phyloP scores from a whole-genome alignment of 2,888 invertebrate species.

The Andrena haemorrhoa region DNA sequence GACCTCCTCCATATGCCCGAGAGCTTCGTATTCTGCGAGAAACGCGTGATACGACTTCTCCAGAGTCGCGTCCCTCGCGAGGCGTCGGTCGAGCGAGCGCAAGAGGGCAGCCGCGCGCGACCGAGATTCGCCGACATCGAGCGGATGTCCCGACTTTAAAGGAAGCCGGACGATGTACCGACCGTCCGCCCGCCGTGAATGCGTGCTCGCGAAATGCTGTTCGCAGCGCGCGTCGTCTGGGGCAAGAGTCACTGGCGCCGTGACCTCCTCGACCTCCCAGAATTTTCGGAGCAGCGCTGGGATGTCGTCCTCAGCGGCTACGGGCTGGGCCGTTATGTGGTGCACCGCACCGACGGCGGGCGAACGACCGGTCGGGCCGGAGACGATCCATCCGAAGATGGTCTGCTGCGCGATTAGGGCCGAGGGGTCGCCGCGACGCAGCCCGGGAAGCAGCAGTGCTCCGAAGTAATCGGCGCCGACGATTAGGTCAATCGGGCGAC shows the following conservation, averaged over 20 bases:
- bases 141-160: rapidly evolving
- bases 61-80: neutral
- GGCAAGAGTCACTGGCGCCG: neutral
- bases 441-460: neutral
- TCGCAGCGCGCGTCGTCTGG: neutral
- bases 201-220: neutral
- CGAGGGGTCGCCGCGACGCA: neutral
- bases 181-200: neutral
- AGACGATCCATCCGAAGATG: neutral
- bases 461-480: neutral
- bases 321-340: neutral
- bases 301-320: too few relatives aligned
- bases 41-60: neutral
- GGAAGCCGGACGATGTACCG: neutral
- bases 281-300: too few relatives aligned
- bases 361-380: neutral
- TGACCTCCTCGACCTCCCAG: too few relatives aligned
- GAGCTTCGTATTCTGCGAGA: neutral
- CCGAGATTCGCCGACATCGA: neutral
- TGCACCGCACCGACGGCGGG: neutral
- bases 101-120: neutral
- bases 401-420: neutral
- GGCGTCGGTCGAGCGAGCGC: neutral
- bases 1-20: neutral
- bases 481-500: neutral